Evolutionary conservation across 2,888 invertebrate genomes (phyloP), one percentile per base, ranked within the genome.

Genomic region (Anorthoa munda): DNA sequence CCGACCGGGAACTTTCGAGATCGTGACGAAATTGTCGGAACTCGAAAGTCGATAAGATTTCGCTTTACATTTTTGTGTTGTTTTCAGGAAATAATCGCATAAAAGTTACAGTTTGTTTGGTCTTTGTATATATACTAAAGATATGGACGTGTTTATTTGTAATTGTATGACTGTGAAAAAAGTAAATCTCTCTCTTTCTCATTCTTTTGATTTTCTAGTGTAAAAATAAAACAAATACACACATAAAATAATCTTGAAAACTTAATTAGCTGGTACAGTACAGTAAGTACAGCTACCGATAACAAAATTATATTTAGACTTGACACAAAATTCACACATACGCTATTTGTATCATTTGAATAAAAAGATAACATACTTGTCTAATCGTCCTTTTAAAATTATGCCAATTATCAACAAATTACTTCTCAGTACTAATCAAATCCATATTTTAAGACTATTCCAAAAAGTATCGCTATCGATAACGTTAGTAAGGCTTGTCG

Each of bases 401-500:
- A 39, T 18, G 17, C 5, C 2, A 48, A 53, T 5, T 39, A 56
- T 46, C 17, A n/a, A 55, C 45, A n/a, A 15, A 23, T 15, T 11
- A 55, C 59, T 59, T 65, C 39, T 17, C 21, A 63, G 61, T 70
- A 65, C 39, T 15, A 17, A 31, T 11, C 13, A 45, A 26, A 21
- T 26, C 18, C 1, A 45, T 60, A 46, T 46, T 72, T 73, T 56
- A 46, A n/a, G 39, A 31, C 31, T 13, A 3, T 53, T 26, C 26
- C 1, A 45, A 63, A 50, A 61, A 58, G 13, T 65, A 56, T 82
- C 79, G 80, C 72, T 79, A 77, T 81, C 76, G 83, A 83, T 74
- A 71, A 72, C 63, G 23, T 63, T 17, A 18, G 45, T 17, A 15
- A 31, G 9, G 17, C 26, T 23, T 56, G 21, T 56, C 71, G 64